phyloP scores from a whole-genome alignment of 2,113 vertebrate species.

The Semnornis frantzii region DNA sequence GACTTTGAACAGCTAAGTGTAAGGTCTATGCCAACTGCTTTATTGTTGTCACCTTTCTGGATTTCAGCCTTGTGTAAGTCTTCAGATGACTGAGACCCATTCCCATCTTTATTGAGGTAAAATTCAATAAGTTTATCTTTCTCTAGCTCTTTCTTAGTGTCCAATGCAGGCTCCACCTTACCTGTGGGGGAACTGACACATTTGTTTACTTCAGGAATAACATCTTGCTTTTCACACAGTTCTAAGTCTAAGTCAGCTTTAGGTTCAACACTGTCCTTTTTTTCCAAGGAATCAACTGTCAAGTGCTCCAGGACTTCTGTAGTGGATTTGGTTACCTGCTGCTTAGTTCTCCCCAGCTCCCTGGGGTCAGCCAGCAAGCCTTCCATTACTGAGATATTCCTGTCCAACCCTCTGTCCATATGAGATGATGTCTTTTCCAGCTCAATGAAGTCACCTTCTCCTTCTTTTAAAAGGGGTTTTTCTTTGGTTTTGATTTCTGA shows the following conservation, averaged over 20 bases:
- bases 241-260: constrained; percentile 76
- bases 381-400: constrained; percentile 51
- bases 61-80: constrained; percentile 63
- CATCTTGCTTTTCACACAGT: constrained; percentile 78
- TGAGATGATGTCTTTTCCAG: constrained; percentile 63
- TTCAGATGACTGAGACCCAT: constrained; percentile 61
- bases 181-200: constrained; percentile 71
- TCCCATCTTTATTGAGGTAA: constrained; percentile 76
- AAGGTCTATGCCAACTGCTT: constrained; percentile 73
- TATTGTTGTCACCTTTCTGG: constrained; percentile 57
- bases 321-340: constrained; percentile 43
- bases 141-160: constrained; percentile 73
- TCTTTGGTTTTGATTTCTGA: constrained; percentile 73
- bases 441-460: constrained; percentile 67
- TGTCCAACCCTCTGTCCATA: constrained; percentile 34
- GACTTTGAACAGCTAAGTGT: constrained; percentile 74
- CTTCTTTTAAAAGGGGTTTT: constrained; percentile 45
- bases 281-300: constrained; percentile 42
- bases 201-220: constrained; percentile 77
- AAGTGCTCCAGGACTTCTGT: constrained; percentile 58
- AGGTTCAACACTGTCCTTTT: constrained; percentile 67
- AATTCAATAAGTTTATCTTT: constrained; percentile 83
- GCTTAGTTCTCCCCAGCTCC: constrained; percentile 47
- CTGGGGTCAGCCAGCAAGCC: constrained; percentile 38
- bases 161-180: constrained; percentile 71